phyloP scores from a whole-genome alignment of 2,888 invertebrate genomes.

The Eupithecia dodoneata region DNA sequence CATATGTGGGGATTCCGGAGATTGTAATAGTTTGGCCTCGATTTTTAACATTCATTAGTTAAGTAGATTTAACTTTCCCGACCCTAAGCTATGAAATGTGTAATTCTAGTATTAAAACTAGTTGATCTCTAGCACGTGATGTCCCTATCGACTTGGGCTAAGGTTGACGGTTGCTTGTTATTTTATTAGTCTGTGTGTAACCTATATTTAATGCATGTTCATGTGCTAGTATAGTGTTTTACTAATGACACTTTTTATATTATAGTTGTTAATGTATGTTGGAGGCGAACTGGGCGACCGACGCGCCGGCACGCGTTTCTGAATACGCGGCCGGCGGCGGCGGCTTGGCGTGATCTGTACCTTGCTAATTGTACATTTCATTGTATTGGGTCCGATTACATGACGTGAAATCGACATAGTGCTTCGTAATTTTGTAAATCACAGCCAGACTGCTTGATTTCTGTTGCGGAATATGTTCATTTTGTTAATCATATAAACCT shows the following conservation, averaged over 20 bases:
- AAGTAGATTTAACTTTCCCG: slow-evolving; percentile 55
- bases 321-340: slow-evolving; percentile 32
- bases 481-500: slow-evolving; percentile 4
- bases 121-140: slow-evolving; percentile 47
- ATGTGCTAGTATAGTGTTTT: slow-evolving; percentile 61
- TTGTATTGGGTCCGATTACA: slow-evolving; percentile 73
- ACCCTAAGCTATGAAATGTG: slow-evolving; percentile 82
- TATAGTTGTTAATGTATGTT: slow-evolving; percentile 58
- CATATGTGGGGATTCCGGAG: slow-evolving; percentile 45
- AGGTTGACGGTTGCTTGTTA: slow-evolving; percentile 65
- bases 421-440: slow-evolving; percentile 14
- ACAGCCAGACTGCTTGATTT: slow-evolving; percentile 30
- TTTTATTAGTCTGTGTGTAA: slow-evolving; percentile 60
- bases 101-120: slow-evolving; percentile 66
- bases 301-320: slow-evolving; percentile 49
- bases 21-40: slow-evolving; percentile 74
- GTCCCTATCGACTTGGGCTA: slow-evolving; percentile 57
- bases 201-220: slow-evolving; percentile 64
- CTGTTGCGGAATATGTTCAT: slow-evolving; percentile 31
- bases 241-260: slow-evolving; percentile 55
- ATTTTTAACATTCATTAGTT: slow-evolving; percentile 67
- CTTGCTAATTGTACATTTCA: slow-evolving; percentile 78
- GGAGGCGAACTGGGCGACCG: slow-evolving; percentile 54
- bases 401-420: slow-evolving; percentile 21
- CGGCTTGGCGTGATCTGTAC: slow-evolving; percentile 53